phyloP scores from a whole-genome alignment of 2,797 vertebrate species.

The Megaceryle alcyon region DNA sequence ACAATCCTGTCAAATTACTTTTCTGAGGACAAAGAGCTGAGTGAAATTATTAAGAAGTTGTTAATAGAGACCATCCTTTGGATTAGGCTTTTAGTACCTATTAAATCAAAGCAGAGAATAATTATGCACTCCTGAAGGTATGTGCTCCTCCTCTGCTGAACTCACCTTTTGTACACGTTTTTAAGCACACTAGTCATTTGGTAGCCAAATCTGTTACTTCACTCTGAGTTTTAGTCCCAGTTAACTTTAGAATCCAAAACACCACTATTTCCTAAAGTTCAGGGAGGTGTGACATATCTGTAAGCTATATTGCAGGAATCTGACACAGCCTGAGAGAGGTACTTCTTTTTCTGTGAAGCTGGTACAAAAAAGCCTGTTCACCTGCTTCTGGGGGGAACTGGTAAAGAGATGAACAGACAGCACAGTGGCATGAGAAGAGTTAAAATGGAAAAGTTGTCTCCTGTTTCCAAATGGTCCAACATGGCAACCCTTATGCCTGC shows the following conservation, averaged over 20 bases:
- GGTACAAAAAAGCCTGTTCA: not conserved
- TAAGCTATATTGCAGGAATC: not conserved
- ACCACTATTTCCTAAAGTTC: not conserved
- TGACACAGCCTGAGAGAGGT: not conserved
- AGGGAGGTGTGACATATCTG: accelerated
- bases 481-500: not conserved
- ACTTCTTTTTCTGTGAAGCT: not conserved
- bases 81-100: conserved; percentile 30
- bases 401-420: not conserved
- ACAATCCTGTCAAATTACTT: conserved; percentile 11
- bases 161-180: not conserved
- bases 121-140: not conserved
- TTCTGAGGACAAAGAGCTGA: not conserved
- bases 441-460: not conserved
- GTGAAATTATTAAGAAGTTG: conserved; percentile 46
- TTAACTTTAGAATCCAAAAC: not conserved
- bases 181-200: not conserved
- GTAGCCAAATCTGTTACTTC: not conserved
- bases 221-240: not conserved
- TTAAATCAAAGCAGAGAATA: conserved; percentile 45
- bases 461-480: not conserved
- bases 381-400: not conserved
- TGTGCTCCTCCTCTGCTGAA: not conserved
- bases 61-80: conserved; percentile 29
- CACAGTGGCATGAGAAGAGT: accelerated